Evolutionary conservation across 2,888 invertebrate species (phyloP).

Genomic region (Pachliopta kotzebuea): DNA sequence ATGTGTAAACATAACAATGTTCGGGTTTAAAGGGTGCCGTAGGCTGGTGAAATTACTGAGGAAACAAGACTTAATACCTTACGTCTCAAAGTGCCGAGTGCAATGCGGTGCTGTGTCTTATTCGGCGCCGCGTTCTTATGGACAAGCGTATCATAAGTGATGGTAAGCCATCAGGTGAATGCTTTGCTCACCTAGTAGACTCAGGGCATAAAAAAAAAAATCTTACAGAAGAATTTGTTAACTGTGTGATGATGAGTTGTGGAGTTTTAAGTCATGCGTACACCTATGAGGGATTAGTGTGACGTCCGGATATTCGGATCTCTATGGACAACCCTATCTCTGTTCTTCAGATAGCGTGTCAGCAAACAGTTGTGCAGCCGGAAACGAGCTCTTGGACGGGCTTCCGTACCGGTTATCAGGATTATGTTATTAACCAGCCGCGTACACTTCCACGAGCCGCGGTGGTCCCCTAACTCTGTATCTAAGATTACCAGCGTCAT

Average conservation of each 20-base stretch:
- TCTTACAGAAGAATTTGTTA: slow-evolving; percentile 13
- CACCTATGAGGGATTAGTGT: slow-evolving; percentile 14
- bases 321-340: slow-evolving; percentile 21
- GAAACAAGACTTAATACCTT: too few species aligned
- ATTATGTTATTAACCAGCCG: slow-evolving; percentile 69
- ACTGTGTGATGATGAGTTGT: neutral
- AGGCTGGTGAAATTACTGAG: too few species aligned
- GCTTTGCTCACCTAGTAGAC: too few species aligned
- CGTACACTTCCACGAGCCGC: slow-evolving; percentile 32
- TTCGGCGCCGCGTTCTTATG: too few species aligned
- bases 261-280: slow-evolving; percentile 15
- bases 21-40: too few species aligned
- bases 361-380: slow-evolving; percentile 41
- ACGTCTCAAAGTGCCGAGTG: too few species aligned
- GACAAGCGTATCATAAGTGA: too few species aligned
- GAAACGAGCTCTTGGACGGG: slow-evolving; percentile 57
- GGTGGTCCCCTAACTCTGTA: slow-evolving; percentile 53
- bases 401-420: slow-evolving; percentile 62
- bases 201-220: neutral
- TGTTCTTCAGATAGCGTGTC: slow-evolving; percentile 22
- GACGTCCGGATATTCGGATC: slow-evolving; percentile 26
- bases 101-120: too few species aligned
- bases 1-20: too few species aligned
- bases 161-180: too few species aligned
- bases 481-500: slow-evolving; percentile 22